A percentile compares a stretch with the other conserved stretches of the same genome.
phyloP scores from a whole-genome alignment of 2,113 vertebrate genomes.

The Nestor notabilis region DNA sequence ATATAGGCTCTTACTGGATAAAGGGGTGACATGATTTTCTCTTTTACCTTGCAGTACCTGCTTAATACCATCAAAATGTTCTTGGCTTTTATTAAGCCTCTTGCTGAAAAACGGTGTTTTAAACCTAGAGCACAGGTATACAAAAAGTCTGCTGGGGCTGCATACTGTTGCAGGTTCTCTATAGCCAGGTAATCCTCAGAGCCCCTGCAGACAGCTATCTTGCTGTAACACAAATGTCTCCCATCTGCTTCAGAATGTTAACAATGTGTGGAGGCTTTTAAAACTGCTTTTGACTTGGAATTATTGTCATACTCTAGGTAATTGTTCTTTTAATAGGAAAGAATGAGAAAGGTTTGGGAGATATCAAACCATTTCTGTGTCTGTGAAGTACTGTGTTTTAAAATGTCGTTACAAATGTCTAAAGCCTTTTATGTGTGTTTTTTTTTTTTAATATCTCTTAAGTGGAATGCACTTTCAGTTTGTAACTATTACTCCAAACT shows the following conservation, averaged over 20 bases:
- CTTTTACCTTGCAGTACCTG: not conserved
- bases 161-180: not conserved
- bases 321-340: not conserved
- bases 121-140: not conserved
- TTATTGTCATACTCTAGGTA: not conserved
- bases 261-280: not conserved
- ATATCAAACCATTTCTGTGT: not conserved
- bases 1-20: not conserved
- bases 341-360: not conserved
- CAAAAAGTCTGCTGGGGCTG: not conserved
- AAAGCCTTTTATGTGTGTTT: not conserved
- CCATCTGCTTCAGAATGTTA: not conserved
- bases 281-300: not conserved
- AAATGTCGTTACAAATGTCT: not conserved
- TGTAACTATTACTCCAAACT: not conserved
- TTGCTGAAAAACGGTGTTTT: not conserved
- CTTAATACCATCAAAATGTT: not conserved
- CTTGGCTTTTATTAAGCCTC: not conserved
- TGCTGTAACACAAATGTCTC: not conserved
- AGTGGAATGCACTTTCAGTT: not conserved
- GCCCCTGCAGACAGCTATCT: not conserved
- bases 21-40: conserved; percentile 9
- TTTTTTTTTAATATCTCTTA: not conserved
- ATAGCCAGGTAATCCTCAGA: not conserved
- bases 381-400: not conserved